Percentiles rank a stretch among this genome's conserved stretches.
phyloP scores from a whole-genome alignment of 1,140 invertebrate species.

The Megalonaias nervosa region DNA sequence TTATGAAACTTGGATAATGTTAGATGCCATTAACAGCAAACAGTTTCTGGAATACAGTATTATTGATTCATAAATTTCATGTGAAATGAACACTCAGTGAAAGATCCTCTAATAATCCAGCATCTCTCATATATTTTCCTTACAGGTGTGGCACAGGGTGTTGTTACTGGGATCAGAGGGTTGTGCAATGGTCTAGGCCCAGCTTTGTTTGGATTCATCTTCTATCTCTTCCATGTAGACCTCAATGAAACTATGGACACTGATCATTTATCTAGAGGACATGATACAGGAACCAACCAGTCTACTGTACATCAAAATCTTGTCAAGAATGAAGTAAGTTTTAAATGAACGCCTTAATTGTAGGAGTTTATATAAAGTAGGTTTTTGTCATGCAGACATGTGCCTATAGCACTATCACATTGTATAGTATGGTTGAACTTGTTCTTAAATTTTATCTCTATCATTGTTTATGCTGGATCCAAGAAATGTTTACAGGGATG shows the following conservation, averaged over 20 bases:
- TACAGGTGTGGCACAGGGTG: constrained; percentile 94
- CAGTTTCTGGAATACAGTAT: too few species aligned
- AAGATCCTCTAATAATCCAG: too few species aligned
- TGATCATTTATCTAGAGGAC: background rate
- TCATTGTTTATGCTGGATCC: too few species aligned
- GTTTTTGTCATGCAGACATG: constrained; percentile 6
- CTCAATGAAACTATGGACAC: constrained; percentile 77
- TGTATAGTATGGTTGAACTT: too few species aligned
- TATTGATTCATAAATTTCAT: too few species aligned
- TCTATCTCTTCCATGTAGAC: constrained; percentile 99
- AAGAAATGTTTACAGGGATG: too few species aligned
- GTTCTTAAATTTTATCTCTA: too few species aligned
- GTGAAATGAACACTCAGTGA: too few species aligned
- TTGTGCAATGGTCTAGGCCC: constrained; percentile 94
- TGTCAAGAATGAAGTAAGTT: constrained; percentile 8
- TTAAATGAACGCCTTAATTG: background rate
- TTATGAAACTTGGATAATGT: too few species aligned
- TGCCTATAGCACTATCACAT: constrained; percentile 12
- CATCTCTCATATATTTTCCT: constrained; percentile 15
- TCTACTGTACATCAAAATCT: constrained; percentile 2
- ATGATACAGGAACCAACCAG: constrained; percentile 12
- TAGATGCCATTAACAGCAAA: too few species aligned
- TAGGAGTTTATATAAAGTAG: background rate
- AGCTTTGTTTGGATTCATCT: constrained; percentile 97
- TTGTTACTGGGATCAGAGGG: constrained; percentile 91